Evolutionary conservation across 2,113 vertebrate species (phyloP), one percentile per base, ranked within the genome.

Genomic region (Percopsis transmontana): DNA sequence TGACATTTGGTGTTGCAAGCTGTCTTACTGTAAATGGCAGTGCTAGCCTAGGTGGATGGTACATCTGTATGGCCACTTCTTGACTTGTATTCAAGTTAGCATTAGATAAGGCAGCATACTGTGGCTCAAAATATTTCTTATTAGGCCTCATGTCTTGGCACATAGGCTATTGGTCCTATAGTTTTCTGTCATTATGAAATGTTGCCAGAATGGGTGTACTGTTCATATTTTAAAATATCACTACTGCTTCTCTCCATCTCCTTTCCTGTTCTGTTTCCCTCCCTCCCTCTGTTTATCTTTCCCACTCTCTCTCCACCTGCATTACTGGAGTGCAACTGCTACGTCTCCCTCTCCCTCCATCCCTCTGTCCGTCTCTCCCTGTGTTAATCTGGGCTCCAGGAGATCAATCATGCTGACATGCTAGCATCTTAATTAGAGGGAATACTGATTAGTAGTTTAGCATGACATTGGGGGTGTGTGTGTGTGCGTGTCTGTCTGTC

Each of bases 21-120:
- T 69, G 54, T 64, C 72, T 65, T n/a, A 53, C 59, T 65, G 24
- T 40, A 66, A 55, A 58, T 20, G 0, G 38, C 58, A 63, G 11
- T 27, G 24, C 1, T 1, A 33, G 42, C 14, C 50, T 42, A 12
- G 16, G 9, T 42, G 24, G 50, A 64, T 13, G 14, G 53, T 45
- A 48, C 66, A 50, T 13, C 20, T 55, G 20, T 55, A 38, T 27
- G 40, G 33, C 23, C 20, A 42, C 1, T n/a, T 44, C 53, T 13
- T 48, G 23, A 12, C 4, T 56, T 61, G 48, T n/a, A 61, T 24
- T 53, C 12, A 14, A 44, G 11, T 44, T 13, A 6, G 27, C 5
- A 33, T 33, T 4, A 33, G 27, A 33, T 44, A 44, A 14, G 11
- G 12, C 15, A 44, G 11, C 33, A 51, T 38, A 9, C 47, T 18